Percentiles rank a stretch among this genome's conserved stretches.
These are phyloP conservation scores for Heliconius hewitsoni DNA, from an alignment of 1,140 invertebrate genomes.

Conservation along the genomic window DNA sequence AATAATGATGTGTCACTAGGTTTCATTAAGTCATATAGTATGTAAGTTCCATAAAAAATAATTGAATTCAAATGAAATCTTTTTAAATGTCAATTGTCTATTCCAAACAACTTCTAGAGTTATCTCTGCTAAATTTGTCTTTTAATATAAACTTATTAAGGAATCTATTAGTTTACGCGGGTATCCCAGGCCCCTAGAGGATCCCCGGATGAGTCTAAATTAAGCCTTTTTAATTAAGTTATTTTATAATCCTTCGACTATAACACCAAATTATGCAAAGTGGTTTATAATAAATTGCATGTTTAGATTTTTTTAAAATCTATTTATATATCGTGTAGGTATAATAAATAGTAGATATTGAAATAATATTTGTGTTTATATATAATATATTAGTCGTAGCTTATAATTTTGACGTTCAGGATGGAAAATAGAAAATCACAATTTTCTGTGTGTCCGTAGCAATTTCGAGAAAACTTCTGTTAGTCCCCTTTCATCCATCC, in stretches of 20 bases:
- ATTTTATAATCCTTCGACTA: constrained; percentile 2
- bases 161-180: neutral
- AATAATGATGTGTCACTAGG: too few species aligned
- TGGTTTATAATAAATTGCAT: neutral
- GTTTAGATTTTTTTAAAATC: neutral
- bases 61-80: too few species aligned
- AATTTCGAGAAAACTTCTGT: too few species aligned
- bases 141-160: constrained; percentile 7
- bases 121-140: neutral
- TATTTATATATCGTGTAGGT: neutral
- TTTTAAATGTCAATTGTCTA: neutral
- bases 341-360: neutral
- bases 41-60: too few species aligned
- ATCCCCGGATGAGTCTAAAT: constrained; percentile 2
- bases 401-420: too few species aligned
- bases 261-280: neutral
- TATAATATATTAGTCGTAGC: too few species aligned
- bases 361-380: too few species aligned
- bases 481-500: too few species aligned
- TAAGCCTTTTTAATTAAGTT: constrained; percentile 7
- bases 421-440: too few species aligned
- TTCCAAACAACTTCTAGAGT: neutral
- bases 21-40: too few species aligned
- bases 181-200: neutral
- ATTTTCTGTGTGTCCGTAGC: too few species aligned